These are phyloP conservation scores for Arenicola marina DNA, from an alignment of 2,888 invertebrate species.

Conservation along the genomic window DNA sequence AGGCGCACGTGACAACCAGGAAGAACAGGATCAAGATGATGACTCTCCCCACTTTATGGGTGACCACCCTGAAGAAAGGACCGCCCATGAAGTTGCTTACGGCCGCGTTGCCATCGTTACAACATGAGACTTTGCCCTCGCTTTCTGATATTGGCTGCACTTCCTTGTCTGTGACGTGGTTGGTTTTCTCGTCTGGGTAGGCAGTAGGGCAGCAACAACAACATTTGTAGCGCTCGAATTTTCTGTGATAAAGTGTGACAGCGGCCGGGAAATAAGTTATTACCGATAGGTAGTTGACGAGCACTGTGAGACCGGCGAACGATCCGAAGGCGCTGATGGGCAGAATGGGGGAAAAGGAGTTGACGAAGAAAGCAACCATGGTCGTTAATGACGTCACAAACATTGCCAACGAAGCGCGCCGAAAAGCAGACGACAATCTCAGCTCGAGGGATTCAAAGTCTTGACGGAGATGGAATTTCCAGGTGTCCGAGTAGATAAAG, in stretches of 20 bases:
- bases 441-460: conserved; percentile 17
- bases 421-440: conserved; percentile 23
- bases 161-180: no score
- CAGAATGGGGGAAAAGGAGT: conserved; percentile 42
- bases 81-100: conserved; percentile 31
- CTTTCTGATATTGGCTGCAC: background rate
- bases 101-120: background rate
- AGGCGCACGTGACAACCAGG: no score
- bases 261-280: conserved; percentile 26
- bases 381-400: conserved; percentile 30
- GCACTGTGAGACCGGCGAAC: conserved; percentile 43
- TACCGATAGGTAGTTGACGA: conserved; percentile 27
- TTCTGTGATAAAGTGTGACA: conserved; percentile 19
- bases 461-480: no score
- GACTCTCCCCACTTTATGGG: conserved; percentile 36
- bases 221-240: conserved; percentile 29
- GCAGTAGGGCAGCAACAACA: conserved; percentile 26
- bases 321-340: conserved; percentile 47
- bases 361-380: conserved; percentile 36
- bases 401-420: conserved; percentile 26
- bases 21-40: conserved; percentile 35
- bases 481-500: no score
- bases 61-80: conserved; percentile 41
- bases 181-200: background rate
- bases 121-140: background rate